Evolutionary conservation across 2,113 vertebrate genomes (phyloP).

Genomic region (Trochalopteron elliotii): DNA sequence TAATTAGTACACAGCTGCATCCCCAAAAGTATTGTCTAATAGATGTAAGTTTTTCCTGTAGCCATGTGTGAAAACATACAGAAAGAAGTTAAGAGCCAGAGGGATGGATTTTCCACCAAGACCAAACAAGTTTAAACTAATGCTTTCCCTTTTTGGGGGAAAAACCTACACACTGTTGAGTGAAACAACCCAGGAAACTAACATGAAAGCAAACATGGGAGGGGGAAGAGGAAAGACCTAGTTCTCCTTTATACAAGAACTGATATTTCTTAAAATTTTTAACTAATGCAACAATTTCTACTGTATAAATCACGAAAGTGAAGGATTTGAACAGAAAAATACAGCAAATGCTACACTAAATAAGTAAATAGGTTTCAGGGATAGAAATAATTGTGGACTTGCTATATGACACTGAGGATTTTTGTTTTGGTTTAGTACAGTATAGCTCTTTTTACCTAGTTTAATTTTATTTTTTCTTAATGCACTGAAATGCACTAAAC

Average conservation of each 20-base stretch:
- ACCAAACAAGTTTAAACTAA: not conserved
- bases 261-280: not conserved
- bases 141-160: not conserved
- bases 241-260: not conserved
- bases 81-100: not conserved
- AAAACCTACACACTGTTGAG: not conserved
- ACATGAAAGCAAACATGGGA: not conserved
- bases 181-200: not conserved
- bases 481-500: not conserved
- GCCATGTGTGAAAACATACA: not conserved
- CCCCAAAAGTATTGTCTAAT: not conserved
- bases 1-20: slow-evolving; percentile 33
- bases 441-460: not conserved
- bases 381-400: not conserved
- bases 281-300: not conserved
- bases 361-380: not conserved
- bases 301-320: not conserved
- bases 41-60: not conserved
- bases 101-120: not conserved
- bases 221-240: not conserved
- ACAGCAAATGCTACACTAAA: not conserved
- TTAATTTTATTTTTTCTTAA: not conserved
- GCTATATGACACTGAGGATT: not conserved
- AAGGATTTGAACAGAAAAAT: not conserved
- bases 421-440: not conserved